These are phyloP conservation scores for Panagrolaimus sp. DNA, from an alignment of 1,140 invertebrate species.

Conservation along the genomic window DNA sequence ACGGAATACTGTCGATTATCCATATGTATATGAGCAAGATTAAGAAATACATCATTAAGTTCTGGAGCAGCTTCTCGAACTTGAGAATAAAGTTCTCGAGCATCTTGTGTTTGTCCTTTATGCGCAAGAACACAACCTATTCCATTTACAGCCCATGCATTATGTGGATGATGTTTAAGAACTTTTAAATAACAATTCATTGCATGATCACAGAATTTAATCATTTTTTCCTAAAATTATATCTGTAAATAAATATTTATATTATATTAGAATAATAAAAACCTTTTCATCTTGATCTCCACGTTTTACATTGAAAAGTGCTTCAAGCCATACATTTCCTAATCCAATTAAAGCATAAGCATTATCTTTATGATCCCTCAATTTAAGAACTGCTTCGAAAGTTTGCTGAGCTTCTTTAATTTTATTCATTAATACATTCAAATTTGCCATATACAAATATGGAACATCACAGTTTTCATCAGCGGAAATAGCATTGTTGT, in stretches of 20 bases:
- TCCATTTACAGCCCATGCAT: not conserved
- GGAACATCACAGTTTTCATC: not conserved
- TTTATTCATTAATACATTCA: not conserved
- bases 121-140: not conserved
- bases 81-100: constrained; percentile 2
- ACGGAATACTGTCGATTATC: not conserved
- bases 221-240: not conserved
- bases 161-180: not conserved
- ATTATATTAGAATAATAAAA: not conserved
- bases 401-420: not conserved
- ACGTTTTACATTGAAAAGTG: not conserved
- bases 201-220: not conserved
- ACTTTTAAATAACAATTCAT: constrained; percentile 6
- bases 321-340: constrained; percentile 11
- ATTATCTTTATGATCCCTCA: not conserved
- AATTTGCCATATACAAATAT: not conserved
- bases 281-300: constrained; percentile 11
- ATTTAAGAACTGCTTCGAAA: not conserved
- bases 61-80: not conserved
- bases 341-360: constrained; percentile 5
- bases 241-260: not conserved
- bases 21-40: not conserved
- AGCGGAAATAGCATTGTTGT: not conserved
- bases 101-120: not conserved
- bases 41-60: not conserved